phyloP scores from a whole-genome alignment of 2,797 vertebrate species.

The Glyptemys insculpta region DNA sequence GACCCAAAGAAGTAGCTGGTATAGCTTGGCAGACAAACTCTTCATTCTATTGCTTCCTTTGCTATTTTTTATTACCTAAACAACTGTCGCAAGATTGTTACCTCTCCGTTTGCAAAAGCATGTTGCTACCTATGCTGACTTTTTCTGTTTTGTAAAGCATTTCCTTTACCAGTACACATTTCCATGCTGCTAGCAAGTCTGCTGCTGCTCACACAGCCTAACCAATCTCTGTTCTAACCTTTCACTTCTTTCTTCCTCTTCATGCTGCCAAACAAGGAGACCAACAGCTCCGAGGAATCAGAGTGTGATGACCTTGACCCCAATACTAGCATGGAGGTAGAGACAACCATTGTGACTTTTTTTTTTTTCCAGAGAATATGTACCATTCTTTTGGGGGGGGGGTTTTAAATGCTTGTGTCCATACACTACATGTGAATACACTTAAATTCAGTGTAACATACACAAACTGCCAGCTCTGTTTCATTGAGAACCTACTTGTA shows the following conservation, averaged over 20 bases:
- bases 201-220: constrained; percentile 45
- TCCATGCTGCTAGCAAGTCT: constrained; percentile 54
- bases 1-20: neutral
- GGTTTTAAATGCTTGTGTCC: constrained; percentile 10
- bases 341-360: constrained; percentile 74
- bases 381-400: neutral
- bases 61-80: constrained; percentile 23
- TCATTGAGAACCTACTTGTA: neutral
- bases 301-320: constrained; percentile 98
- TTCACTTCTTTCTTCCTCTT: constrained; percentile 81
- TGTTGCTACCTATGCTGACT: constrained; percentile 54
- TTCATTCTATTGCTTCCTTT: constrained; percentile 63
- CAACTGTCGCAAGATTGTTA: neutral
- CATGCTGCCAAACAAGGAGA: constrained; percentile 89
- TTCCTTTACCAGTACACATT: constrained; percentile 30
- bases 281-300: constrained; percentile 97
- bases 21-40: constrained; percentile 62
- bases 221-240: constrained; percentile 75
- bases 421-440: fast-evolving
- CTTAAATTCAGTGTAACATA: neutral
- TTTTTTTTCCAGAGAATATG: constrained; percentile 36
- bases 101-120: constrained; percentile 70
- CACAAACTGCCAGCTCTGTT: neutral
- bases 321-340: constrained; percentile 99
- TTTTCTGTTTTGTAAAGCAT: constrained; percentile 39